Evolutionary conservation across 1,140 invertebrate genomes (phyloP).

Genomic region (Centruroides sculpturatus): DNA sequence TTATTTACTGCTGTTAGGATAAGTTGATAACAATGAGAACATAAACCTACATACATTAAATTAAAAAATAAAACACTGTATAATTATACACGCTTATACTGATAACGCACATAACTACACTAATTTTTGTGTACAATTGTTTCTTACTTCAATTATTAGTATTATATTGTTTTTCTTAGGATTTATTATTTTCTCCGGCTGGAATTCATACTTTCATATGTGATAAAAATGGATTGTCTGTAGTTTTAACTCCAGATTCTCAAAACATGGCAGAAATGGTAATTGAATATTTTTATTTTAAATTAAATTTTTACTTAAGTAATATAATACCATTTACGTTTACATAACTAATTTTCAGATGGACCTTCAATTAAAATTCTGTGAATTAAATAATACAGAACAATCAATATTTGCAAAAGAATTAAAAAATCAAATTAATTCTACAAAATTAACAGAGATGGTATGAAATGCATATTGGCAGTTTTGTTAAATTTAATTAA

Average conservation of each 20-base stretch:
- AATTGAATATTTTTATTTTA: neutral
- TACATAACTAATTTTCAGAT: neutral
- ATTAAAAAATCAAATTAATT: slow-evolving; percentile 6
- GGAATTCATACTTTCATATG: slow-evolving; percentile 10
- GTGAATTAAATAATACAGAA: slow-evolving; percentile 4
- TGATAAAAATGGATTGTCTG: slow-evolving; percentile 4
- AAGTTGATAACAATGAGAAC: too few relatives aligned
- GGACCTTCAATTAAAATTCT: slow-evolving; percentile 3
- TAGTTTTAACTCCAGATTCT: slow-evolving; percentile 1
- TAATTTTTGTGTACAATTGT: too few relatives aligned
- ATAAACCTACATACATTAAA: too few relatives aligned
- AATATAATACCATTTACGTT: neutral
- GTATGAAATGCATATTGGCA: neutral
- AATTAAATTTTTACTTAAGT: neutral
- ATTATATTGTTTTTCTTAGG: neutral
- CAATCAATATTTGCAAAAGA: neutral
- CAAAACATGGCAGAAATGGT: neutral
- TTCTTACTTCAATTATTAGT: too few relatives aligned
- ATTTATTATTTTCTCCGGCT: slow-evolving; percentile 10
- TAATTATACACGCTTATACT: too few relatives aligned
- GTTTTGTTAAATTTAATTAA: too few relatives aligned
- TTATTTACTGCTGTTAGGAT: too few relatives aligned
- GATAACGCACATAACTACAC: too few relatives aligned
- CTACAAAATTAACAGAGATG: slow-evolving; percentile 7
- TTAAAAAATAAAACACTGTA: too few relatives aligned